Evolutionary conservation across 2,113 vertebrate genomes (phyloP).

Genomic region (Chaenogobius annularis): DNA sequence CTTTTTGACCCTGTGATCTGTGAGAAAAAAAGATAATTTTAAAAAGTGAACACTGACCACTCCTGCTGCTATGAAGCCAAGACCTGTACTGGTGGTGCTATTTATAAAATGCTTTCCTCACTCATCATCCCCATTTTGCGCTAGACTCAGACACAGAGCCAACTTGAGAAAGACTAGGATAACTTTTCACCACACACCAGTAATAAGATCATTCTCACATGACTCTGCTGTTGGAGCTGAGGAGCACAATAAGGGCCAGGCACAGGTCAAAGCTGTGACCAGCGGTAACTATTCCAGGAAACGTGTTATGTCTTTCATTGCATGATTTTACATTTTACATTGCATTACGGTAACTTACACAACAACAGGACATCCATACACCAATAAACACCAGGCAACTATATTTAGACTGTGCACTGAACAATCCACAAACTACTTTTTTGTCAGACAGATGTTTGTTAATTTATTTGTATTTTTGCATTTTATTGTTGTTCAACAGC

Average conservation of each 20-base stretch:
- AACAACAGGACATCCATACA: neutral
- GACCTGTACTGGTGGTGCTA: neutral
- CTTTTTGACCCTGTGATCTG: slow-evolving; percentile 1
- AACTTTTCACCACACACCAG: neutral
- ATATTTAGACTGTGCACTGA: neutral
- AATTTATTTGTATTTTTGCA: neutral
- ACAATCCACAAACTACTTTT: neutral
- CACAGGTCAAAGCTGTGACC: slow-evolving; percentile 16
- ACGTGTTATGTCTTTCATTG: slow-evolving; percentile 15
- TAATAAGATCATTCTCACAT: slow-evolving; percentile 13
- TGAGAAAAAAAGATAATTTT: neutral
- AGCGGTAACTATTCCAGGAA: slow-evolving; percentile 21
- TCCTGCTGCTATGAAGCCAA: neutral
- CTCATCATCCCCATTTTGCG: neutral
- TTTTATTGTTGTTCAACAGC: neutral
- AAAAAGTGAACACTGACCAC: neutral
- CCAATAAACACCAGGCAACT: neutral
- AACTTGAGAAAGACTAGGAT: neutral
- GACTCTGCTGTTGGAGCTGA: slow-evolving; percentile 9
- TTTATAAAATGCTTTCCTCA: neutral
- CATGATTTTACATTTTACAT: slow-evolving; percentile 1
- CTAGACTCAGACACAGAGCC: neutral
- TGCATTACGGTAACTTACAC: neutral
- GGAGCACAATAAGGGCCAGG: slow-evolving; percentile 19
- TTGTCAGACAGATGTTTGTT: too few relatives aligned